Evolutionary conservation across 2,113 vertebrate genomes (phyloP), one percentile per base, ranked within the genome.

Genomic region (Tenrec ecaudatus): DNA sequence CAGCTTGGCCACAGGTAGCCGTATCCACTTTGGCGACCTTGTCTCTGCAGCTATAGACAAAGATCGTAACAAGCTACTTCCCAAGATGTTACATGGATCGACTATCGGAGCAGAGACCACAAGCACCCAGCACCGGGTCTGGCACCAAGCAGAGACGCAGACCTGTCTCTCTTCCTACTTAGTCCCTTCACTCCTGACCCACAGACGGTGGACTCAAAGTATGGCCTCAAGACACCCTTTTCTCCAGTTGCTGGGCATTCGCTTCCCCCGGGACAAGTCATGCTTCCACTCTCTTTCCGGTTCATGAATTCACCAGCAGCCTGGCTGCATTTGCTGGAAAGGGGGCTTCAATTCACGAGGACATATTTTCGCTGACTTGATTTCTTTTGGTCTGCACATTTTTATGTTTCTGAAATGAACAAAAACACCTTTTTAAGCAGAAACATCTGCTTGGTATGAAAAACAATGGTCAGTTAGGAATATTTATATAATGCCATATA

Each of bases 271-370:
- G 33, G n/a, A 93, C 19, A 2, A n/a, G 27, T 25, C 43, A 94
- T 27, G 38, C n/a, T 19, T 81, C 11, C 27, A 33, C 64, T 71
- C 29, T 76, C 73, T 85, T n/a, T 85, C 71, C 62, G 64, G 57
- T 93, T 88, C 38, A 75, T 47, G 68, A 76, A 94, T 68, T 84
- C 58, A 78, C 23, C 85, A 66, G 86, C n/a, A 73, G 69, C 33
- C 6, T 76, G 22, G 23, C 25, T 89, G 73, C 38, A 43, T 82
- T 78, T 82, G 75, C 10, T 93, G 2, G 43, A 85, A 85, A 93
- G 73, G 12, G 36, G 25, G 20, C 9, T 62, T 66, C 77, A 57
- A 71, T 53, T 64, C 71, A 79, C 77, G 64, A 93, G 31, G 9
- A 90, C 93, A 57, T 75, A 77, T 53, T 53, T 86, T 20, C 77